Base-by-base conservation (phyloP, 2,888 invertebrate species). In the Phanerotoma sp. region DNA sequence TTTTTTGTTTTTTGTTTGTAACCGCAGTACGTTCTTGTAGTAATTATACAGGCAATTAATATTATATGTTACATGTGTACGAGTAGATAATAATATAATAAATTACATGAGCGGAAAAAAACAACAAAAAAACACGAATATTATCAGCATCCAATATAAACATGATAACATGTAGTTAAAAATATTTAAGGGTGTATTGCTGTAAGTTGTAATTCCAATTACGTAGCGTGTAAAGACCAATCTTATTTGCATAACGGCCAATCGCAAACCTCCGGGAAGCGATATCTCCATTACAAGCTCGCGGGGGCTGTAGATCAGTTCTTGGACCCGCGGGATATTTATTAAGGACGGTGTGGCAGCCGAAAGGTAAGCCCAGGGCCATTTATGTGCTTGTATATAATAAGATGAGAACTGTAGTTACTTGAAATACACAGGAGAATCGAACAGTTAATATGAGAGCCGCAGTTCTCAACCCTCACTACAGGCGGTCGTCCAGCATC, bases 181-280 rank as follows among this genome's bases (percentile, higher is more conserved):
- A 25, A 25, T 25, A 25, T 25, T 25, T 25, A 9, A 25, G 25
- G 25, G 25, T 6, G 9, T 10, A 28, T 21, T 9, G 16, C 40
- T n/a, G n/a, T 10, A 49, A 16, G 38, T 49, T 18, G 21, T 20
- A 72, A 73, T 73, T 73, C 71, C 67, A 61, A 69, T 63, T 57
- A 62, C 57, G 58, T 61, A 65, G 69, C 69, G 66, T 66, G 68
- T 69, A 70, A 69, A 44, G 25, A 16, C 30, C 65, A 66, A 70
- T 68, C 64, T 63, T 69, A 75, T 75, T 74, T 72, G 70, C 73
- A 75, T 75, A 72, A 69, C 63, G 71, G 66, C n/a, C n/a, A n/a
- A 64, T 58, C 35, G 25, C 18, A 15, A 38, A 22, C 13, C 37
- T 16, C 25, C 20, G 13, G 18, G 46, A 33, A 46, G 38, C 63